Percentiles rank a stretch among this genome's conserved stretches.
These are phyloP conservation scores for Neopelma chrysocephalum DNA, from an alignment of 2,797 vertebrate species.

Conservation along the genomic window DNA sequence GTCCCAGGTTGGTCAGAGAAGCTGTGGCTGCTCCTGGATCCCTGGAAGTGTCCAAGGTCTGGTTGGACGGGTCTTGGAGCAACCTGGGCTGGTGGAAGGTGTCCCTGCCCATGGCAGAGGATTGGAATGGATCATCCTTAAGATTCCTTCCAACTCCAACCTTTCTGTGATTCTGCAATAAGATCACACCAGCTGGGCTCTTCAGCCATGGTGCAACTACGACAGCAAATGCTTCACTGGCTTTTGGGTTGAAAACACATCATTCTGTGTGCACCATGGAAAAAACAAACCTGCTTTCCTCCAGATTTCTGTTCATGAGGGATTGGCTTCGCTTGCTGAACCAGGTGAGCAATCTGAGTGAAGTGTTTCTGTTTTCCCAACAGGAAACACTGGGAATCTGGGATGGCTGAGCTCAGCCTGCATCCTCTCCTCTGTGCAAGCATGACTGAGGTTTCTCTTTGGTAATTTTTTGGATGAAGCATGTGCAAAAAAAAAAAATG, in stretches of 20 bases:
- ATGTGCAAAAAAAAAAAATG: neutral
- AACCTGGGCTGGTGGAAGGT: fast-evolving
- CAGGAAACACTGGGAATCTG: neutral
- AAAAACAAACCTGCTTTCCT: neutral
- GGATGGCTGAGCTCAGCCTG: neutral
- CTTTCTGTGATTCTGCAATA: neutral
- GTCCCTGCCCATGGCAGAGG: neutral
- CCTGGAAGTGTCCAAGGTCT: neutral
- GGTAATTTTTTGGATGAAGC: neutral
- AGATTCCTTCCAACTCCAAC: neutral
- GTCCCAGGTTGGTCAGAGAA: neutral
- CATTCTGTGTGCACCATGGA: neutral
- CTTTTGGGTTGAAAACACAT: neutral
- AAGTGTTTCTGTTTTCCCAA: neutral
- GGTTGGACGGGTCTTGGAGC: fast-evolving
- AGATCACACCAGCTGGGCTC: neutral
- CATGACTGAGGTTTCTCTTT: neutral
- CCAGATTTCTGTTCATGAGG: neutral
- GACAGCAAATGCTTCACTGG: fast-evolving
- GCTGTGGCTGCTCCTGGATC: neutral
- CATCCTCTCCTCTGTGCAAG: neutral
- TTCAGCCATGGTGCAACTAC: neutral
- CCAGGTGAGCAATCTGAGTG: neutral
- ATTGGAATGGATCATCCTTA: neutral
- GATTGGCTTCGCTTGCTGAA: neutral